Percentiles rank a stretch among this genome's conserved stretches.
Evolutionary conservation across 2,888 invertebrate genomes (phyloP).

Genomic region (Synanthedon formicaeformis): DNA sequence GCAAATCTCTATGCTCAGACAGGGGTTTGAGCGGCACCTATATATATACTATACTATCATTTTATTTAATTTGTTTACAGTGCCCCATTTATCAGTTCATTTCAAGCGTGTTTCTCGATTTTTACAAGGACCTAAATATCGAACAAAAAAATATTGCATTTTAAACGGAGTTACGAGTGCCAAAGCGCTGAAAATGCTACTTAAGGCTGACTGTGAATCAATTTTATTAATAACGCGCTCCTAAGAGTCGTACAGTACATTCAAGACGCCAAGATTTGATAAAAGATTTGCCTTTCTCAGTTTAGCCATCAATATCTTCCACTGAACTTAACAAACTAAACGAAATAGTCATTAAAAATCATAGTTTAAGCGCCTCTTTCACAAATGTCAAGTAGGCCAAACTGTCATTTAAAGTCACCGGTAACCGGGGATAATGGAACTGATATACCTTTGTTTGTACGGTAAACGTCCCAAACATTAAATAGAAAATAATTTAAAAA

Average conservation of each 20-base stretch:
- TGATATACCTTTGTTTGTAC: too few relatives aligned
- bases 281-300: neutral
- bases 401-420: too few relatives aligned
- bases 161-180: neutral
- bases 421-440: too few relatives aligned
- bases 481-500: too few relatives aligned
- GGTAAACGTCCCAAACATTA: too few relatives aligned
- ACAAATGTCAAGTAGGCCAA: too few relatives aligned
- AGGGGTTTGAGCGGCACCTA: neutral
- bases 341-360: neutral
- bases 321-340: neutral
- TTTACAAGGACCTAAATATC: neutral
- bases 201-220: neutral
- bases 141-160: conserved; percentile 1
- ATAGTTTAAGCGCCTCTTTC: too few relatives aligned
- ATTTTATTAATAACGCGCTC: neutral
- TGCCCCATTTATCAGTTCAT: neutral
- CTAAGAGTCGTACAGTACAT: neutral
- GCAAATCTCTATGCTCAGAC: neutral
- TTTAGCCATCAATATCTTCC: neutral
- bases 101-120: neutral
- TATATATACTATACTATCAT: too few relatives aligned
- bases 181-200: neutral
- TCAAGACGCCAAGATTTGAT: neutral
- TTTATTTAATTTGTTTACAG: too few relatives aligned